phyloP scores from a whole-genome alignment of 2,113 vertebrate species.

The Cyanocitta stelleri region DNA sequence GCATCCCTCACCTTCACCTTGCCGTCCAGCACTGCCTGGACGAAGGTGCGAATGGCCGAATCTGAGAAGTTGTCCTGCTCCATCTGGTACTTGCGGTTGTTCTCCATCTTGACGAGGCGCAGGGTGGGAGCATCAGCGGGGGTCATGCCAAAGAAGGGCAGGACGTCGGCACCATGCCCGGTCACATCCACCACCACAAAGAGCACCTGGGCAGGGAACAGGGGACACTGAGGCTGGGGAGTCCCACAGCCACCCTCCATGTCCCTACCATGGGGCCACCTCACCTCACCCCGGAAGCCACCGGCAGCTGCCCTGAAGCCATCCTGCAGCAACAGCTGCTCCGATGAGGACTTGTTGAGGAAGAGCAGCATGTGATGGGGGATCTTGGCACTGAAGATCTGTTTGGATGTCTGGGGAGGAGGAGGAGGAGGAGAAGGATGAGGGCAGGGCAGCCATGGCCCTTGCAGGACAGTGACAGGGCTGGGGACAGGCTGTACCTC shows the following conservation, averaged over 20 bases:
- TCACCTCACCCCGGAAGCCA: slow-evolving; percentile 81
- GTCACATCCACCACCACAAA: slow-evolving; percentile 80
- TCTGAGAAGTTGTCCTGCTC: slow-evolving; percentile 22
- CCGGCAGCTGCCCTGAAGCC: neutral
- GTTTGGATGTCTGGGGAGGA: slow-evolving; percentile 68
- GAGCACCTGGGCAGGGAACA: slow-evolving; percentile 68
- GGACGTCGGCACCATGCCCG: slow-evolving; percentile 32
- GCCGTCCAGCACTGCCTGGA: slow-evolving; percentile 74
- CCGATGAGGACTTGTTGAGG: slow-evolving; percentile 75
- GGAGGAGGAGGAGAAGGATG: neutral
- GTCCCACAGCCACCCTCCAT: rapidly evolving
- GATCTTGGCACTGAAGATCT: slow-evolving; percentile 82
- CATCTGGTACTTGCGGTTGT: slow-evolving; percentile 77
- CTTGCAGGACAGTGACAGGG: rapidly evolving
- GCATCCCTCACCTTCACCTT: slow-evolving; percentile 73
- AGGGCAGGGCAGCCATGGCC: rapidly evolving
- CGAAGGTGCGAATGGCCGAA: slow-evolving; percentile 59
- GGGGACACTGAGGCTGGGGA: neutral
- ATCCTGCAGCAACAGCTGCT: slow-evolving; percentile 61
- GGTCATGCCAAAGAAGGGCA: slow-evolving; percentile 82
- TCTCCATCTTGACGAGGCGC: slow-evolving; percentile 79
- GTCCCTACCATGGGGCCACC: rapidly evolving
- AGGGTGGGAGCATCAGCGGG: slow-evolving; percentile 67
- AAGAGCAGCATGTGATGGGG: slow-evolving; percentile 86
- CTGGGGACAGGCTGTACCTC: slow-evolving; percentile 61